These are phyloP conservation scores for Enteromius afrohamiltoni DNA, from an alignment of 2,797 vertebrate genomes.

Conservation along the genomic window DNA sequence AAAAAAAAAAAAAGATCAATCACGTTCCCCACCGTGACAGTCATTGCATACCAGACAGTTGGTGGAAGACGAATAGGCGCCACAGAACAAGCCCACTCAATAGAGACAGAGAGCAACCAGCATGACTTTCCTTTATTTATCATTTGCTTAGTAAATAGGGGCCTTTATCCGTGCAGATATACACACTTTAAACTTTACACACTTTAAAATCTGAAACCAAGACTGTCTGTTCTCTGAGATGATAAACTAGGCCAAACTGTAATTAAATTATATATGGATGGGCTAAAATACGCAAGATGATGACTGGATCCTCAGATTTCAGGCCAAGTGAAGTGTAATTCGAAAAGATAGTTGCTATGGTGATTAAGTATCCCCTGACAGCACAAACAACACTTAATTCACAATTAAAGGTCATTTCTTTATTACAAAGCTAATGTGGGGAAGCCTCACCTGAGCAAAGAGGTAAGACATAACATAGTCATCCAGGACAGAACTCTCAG, in stretches of 20 bases:
- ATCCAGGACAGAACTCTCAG: constrained; percentile 90
- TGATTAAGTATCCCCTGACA: not conserved
- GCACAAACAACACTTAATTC: constrained; percentile 24
- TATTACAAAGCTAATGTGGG: not conserved
- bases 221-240: constrained; percentile 5
- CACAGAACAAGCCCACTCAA: not conserved
- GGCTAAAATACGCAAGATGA: not conserved
- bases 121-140: constrained; percentile 45
- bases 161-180: constrained; percentile 14
- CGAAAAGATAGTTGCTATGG: not conserved
- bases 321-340: not conserved
- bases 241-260: constrained; percentile 2
- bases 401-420: not conserved
- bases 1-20: constrained; percentile 9
- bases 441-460: constrained; percentile 87
- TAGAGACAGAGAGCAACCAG: not conserved
- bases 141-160: constrained; percentile 47
- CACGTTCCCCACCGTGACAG: constrained; percentile 22
- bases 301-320: not conserved
- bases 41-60: constrained; percentile 38
- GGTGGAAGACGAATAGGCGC: constrained; percentile 19
- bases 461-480: constrained; percentile 92
- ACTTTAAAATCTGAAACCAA: constrained; percentile 10
- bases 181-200: constrained; percentile 13
- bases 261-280: constrained; percentile 3